Conservation (phyloP, 2,113 vertebrate species). For the Neomonachus schauinslandi region DNA sequence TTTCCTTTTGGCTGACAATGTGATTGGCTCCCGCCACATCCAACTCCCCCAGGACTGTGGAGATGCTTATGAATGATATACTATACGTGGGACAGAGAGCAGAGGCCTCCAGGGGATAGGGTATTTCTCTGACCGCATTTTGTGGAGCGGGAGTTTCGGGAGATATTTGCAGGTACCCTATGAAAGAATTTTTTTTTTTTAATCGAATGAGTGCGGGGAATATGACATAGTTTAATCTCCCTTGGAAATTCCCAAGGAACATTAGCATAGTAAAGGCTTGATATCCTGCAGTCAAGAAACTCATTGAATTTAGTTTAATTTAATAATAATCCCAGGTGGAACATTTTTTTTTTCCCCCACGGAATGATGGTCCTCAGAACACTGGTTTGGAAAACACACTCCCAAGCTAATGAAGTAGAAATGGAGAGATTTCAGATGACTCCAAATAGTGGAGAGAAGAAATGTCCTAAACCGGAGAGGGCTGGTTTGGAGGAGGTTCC, state of each 20-base stretch:
- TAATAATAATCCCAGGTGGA: not conserved
- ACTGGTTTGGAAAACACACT: not conserved
- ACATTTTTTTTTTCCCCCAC: not conserved
- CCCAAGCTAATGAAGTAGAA: not conserved
- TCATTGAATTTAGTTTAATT: conserved; percentile 14
- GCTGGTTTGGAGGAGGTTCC: not conserved
- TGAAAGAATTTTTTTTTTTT: not conserved
- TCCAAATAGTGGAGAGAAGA: not conserved
- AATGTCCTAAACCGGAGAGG: not conserved
- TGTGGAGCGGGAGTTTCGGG: not conserved
- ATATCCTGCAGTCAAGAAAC: not conserved
- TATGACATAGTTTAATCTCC: not conserved
- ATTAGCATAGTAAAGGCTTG: not conserved
- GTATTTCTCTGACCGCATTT: not conserved
- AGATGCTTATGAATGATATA: not conserved
- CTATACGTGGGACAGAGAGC: not conserved
- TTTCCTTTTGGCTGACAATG: not conserved
- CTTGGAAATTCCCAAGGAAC: not conserved
- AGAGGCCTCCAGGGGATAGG: not conserved
- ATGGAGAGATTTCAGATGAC: not conserved
- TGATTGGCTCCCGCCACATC: not conserved
- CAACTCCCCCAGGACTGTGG: not conserved
- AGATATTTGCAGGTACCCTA: not conserved
- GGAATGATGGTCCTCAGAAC: not conserved
- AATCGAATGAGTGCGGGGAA: not conserved